Evolutionary conservation across 92 coral and sea anemone species (phyloP), one percentile per base, ranked within the genome.

Genomic region (Chrysogorgia sp.): DNA sequence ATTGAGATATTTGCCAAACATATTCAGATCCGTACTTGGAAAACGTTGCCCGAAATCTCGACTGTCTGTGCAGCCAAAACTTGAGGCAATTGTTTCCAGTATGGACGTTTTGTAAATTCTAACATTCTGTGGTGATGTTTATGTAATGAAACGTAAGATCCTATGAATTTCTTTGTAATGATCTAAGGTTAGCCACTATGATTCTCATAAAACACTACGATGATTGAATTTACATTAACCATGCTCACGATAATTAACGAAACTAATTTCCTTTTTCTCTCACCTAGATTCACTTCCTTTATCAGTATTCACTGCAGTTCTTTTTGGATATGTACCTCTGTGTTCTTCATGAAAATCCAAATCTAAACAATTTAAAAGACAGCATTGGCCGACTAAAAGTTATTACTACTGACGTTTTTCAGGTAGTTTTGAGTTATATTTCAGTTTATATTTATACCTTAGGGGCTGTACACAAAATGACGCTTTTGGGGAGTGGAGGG

Each of bases 221-320:
- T 56, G 24, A 56, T 56, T 28, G 20, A 3, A 22, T 59, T 26
- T 13, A 25, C 20, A 22, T 22, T 59, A 26, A 7, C 65, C 10
- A 3, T 25, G 20, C 10, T 10, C 33, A 26, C 21, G 13, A n/a
- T n/a, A n/a, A 13, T 29, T 61, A 12, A 25, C 21, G 35, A 32
- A 25, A 28, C 35, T 10, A 33, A 61, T 12, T 15, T 20, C 43
- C 33, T 58, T 17, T 75, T 59, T 75, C 48, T 34, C 23, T 14
- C 40, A 35, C 60, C 28, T 67, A 93, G 97, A 88, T 93, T 37
- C 91, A 93, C 83, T 93, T 93, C 86, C 87, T 93, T 58, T 93
- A 93, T 82, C 98, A 93, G 98, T 93, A 88, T 86, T 92, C 97
- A 21, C 83, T 93, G 58, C 90, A 93, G 90, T 93, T 93, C 86